phyloP scores from a whole-genome alignment of 2,113 vertebrate genomes.

The Daphoenositta chrysoptera region DNA sequence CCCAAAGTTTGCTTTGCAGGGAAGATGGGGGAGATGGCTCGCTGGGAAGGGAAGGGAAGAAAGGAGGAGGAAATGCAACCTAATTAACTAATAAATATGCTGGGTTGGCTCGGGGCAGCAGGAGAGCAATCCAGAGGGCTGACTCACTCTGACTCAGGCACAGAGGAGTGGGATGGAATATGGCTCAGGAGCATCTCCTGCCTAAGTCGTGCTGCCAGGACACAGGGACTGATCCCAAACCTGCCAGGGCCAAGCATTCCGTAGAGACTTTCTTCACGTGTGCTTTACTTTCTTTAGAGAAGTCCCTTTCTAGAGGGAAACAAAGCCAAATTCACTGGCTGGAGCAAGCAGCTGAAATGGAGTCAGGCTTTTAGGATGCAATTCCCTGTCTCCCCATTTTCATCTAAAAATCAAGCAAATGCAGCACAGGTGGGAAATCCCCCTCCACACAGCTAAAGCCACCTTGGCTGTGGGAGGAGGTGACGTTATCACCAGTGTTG shows the following conservation, averaged over 20 bases:
- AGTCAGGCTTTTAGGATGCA: background rate
- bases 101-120: slow-evolving; percentile 30
- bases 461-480: accelerated
- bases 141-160: slow-evolving; percentile 36
- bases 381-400: background rate
- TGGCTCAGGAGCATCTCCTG: background rate
- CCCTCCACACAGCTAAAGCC: background rate
- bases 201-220: background rate
- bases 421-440: background rate
- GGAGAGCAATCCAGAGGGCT: slow-evolving; percentile 25
- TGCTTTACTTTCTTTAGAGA: background rate
- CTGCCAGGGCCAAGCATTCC: accelerated
- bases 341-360: background rate
- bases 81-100: slow-evolving; percentile 43
- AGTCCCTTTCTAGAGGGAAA: background rate
- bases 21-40: background rate
- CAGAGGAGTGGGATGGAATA: background rate
- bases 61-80: slow-evolving; percentile 36
- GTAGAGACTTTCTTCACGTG: accelerated
- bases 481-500: accelerated
- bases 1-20: background rate
- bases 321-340: accelerated
- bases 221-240: background rate
- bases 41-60: background rate
- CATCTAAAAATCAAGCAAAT: background rate